phyloP scores from a whole-genome alignment of 2,113 vertebrate species.

The Pachypanchax playfairii region DNA sequence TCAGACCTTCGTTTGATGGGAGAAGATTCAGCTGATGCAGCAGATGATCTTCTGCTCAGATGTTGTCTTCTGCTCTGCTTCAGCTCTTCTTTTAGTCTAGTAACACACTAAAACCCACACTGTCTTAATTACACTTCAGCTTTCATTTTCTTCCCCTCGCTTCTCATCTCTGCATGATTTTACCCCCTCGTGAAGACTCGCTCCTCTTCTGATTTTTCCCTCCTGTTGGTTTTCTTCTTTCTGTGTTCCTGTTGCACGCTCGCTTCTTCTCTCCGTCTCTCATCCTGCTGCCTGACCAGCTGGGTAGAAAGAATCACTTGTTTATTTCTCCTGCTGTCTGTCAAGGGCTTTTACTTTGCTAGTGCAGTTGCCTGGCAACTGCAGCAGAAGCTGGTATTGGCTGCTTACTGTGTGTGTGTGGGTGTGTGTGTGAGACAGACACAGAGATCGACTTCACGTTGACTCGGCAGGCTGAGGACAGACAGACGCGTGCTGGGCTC shows the following conservation, averaged over 20 bases:
- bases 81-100: background rate
- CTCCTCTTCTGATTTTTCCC: background rate
- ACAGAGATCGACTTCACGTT: too few relatives aligned
- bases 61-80: background rate
- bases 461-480: constrained; percentile 25
- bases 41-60: background rate
- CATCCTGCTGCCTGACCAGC: constrained; percentile 42
- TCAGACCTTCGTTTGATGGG: too few relatives aligned
- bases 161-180: background rate
- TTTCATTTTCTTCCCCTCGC: background rate
- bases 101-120: background rate
- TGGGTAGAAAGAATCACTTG: constrained; percentile 63
- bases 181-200: background rate
- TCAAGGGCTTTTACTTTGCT: constrained; percentile 59
- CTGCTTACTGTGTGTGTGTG: constrained; percentile 19
- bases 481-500: constrained; percentile 23
- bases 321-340: constrained; percentile 55
- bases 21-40: background rate
- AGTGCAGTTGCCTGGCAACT: constrained; percentile 75
- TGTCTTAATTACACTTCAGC: background rate
- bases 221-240: too few relatives aligned
- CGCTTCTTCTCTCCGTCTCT: constrained; percentile 12
- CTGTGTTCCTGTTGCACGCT: constrained; percentile 1
- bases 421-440: too few relatives aligned
- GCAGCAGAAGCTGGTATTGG: constrained; percentile 47